phyloP scores from a whole-genome alignment of 2,113 vertebrate species.

The Heterochromis multidens region DNA sequence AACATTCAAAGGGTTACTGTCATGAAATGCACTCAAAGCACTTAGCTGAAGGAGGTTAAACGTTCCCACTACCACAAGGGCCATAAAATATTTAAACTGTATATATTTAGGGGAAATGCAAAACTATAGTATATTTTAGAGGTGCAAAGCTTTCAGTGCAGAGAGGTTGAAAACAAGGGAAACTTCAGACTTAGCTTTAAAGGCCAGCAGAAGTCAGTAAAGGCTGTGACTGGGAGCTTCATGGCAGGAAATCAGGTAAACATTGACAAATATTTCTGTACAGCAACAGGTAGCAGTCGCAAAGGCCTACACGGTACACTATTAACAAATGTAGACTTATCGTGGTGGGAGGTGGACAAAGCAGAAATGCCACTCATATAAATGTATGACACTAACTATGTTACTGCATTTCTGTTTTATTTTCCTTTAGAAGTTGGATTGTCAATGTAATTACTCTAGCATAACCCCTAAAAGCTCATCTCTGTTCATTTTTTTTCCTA shows the following conservation, averaged over 20 bases:
- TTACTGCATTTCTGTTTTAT: rapidly evolving
- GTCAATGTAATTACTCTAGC: neutral
- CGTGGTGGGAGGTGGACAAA: neutral
- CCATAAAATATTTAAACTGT: conserved; percentile 49
- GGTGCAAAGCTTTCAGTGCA: neutral
- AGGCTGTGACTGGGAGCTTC: neutral
- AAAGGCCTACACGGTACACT: rapidly evolving
- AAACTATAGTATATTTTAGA: neutral
- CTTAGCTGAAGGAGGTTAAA: conserved; percentile 27
- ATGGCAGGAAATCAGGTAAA: neutral
- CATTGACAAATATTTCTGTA: neutral
- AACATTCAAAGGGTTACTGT: neutral
- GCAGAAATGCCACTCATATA: too few species aligned
- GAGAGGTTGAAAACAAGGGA: neutral
- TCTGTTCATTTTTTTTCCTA: too few species aligned
- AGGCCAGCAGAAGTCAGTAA: neutral
- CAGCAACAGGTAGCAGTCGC: rapidly evolving
- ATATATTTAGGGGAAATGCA: conserved; percentile 34
- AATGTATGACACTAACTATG: too few species aligned
- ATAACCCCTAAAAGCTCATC: neutral
- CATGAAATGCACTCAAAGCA: conserved; percentile 19
- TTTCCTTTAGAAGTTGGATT: rapidly evolving
- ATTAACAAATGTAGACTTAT: neutral
- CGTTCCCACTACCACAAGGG: conserved; percentile 6
- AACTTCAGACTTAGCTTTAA: neutral